Base-by-base conservation (phyloP, 2,888 invertebrate species). In the Leptopilina drosophilae region DNA sequence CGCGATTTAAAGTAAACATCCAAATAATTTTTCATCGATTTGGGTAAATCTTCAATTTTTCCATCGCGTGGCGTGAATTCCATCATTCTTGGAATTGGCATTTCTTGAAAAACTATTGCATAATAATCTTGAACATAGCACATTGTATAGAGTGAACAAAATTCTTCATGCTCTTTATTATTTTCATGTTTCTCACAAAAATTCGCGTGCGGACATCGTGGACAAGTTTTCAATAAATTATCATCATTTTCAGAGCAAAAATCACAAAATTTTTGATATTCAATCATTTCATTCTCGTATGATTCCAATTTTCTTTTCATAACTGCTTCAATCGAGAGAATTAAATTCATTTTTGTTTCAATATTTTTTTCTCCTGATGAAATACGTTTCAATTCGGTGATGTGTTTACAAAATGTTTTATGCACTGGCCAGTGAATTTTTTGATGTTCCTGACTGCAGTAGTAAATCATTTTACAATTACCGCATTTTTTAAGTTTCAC, bases 241-340 rank as follows among this genome's bases (percentile, higher is more conserved):
- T 69, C 20, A 69, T 69, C 7, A 20, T 69, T 14, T n/a, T 69
- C 49, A 11, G 8, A n/a, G 8, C 73, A 73, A 9, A 73, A 33
- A n/a, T 73, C 73, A 40, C 73, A 73, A 9, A 73, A 14, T 73
- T 73, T 73, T 73, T 53, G 33, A 56, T 73, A 73, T 56, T 59
- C 73, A n/a, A 73, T 73, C 56, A 73, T 73, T 73, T 73, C 73
- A 73, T 73, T 73, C 2, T 73, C 73, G 33, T 73, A 73, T 33
- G 56, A 33, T 56, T 40, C 53, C 11, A 73, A 11, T 40, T 73
- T 56, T 56, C 33, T 56, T 26, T 73, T 40, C 56, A 73, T 12
- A 9, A 1, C 9, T 1, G 2, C 14, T n/a, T 73, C 73, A 56
- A 73, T 14, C 33, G n/a, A 59, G 12, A 33, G 33, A 20, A 73